A percentile compares a stretch with the other conserved stretches of the same genome.
phyloP scores from a whole-genome alignment of 2,888 invertebrate species.

The Hypena proboscidalis region DNA sequence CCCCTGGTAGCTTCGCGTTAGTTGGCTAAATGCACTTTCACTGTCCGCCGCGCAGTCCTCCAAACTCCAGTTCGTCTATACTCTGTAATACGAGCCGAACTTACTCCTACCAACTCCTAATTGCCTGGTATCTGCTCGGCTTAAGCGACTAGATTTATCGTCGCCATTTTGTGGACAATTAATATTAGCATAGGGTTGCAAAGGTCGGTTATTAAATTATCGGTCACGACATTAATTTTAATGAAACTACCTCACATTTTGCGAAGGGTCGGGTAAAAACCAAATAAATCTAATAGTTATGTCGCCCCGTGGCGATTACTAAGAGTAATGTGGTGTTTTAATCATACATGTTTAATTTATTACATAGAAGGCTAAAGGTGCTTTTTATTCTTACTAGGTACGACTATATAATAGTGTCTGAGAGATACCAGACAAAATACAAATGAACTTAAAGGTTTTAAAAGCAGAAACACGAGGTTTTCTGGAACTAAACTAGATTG shows the following conservation, averaged over 20 bases:
- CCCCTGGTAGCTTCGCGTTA: conserved; percentile 56
- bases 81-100: conserved; percentile 55
- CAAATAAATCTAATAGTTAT: conserved; percentile 25
- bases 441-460: no score
- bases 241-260: conserved; percentile 32
- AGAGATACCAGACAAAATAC: no score
- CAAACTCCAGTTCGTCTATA: conserved; percentile 48
- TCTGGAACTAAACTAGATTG: no score
- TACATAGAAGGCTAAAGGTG: not conserved
- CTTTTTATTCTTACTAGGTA: no score
- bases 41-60: conserved; percentile 60
- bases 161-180: conserved; percentile 55
- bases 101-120: conserved; percentile 49
- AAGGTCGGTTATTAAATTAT: conserved; percentile 54
- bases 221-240: conserved; percentile 48
- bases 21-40: conserved; percentile 75
- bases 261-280: conserved; percentile 22
- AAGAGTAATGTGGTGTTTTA: conserved; percentile 1
- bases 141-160: conserved; percentile 66
- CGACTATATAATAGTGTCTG: no score
- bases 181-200: conserved; percentile 48
- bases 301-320: not conserved
- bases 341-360: not conserved
- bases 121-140: conserved; percentile 57
- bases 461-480: no score